phyloP scores from a whole-genome alignment of 2,888 invertebrate genomes.

The Eupithecia tripunctaria region DNA sequence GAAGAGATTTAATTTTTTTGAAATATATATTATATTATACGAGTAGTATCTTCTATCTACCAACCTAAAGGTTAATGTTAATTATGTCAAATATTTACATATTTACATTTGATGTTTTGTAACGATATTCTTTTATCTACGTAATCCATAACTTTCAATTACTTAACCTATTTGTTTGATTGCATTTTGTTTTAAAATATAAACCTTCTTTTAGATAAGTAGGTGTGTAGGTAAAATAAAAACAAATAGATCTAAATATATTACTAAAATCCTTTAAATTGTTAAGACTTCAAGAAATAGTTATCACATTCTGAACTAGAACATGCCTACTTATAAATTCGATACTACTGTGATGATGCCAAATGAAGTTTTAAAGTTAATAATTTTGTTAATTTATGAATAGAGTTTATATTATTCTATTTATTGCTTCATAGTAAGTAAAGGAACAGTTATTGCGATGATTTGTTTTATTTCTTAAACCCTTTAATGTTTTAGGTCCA shows the following conservation, averaged over 20 bases:
- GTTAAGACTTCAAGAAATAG: background rate
- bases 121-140: background rate
- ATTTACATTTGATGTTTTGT: background rate
- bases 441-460: slow-evolving; percentile 68
- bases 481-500: background rate
- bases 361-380: slow-evolving; percentile 75
- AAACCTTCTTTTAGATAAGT: background rate
- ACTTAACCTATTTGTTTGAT: background rate
- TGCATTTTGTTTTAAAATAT: slow-evolving; percentile 4
- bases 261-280: background rate
- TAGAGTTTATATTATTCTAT: slow-evolving; percentile 81
- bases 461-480: slow-evolving; percentile 35
- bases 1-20: background rate
- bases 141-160: background rate
- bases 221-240: background rate
- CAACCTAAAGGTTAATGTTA: slow-evolving; percentile 1
- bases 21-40: slow-evolving; percentile 3
- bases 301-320: background rate
- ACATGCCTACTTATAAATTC: slow-evolving; percentile 56
- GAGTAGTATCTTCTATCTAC: background rate
- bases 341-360: slow-evolving; percentile 81
- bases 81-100: background rate
- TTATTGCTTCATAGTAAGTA: slow-evolving; percentile 82
- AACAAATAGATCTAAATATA: background rate
- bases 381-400: slow-evolving; percentile 78